Base-by-base conservation (phyloP, 2,113 vertebrate genomes). In the Podarcis raffonei region DNA sequence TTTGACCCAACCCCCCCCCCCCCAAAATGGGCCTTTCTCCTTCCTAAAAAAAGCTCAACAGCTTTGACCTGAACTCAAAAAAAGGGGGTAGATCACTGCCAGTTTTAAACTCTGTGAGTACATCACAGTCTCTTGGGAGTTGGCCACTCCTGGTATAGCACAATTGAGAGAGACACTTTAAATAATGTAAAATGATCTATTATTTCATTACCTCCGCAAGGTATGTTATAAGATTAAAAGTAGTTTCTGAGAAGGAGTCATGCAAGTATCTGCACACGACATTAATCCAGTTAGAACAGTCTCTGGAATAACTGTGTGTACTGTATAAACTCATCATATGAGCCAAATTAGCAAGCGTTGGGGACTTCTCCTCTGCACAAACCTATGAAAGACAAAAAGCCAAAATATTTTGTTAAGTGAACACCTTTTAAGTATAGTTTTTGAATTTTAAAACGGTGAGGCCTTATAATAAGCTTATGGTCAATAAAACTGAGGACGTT, bases 301-400 rank as follows among this genome's bases (percentile, higher is more conserved):
- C 99, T 39, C 99, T 97, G 72, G 98, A 99, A n/a, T 99, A 99
- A 86, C 98, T 99, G 96, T 98, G 98, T 0, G 98, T 98, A 48
- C 99, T 99, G 92, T 99, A 99, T 78, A 99, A 95, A 90, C 98
- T 99, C 99, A 99, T 99, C 99, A 99, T 99, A 92, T 99, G 99
- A 25, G 99, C 99, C 95, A 99, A 96, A 92, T 99, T 99, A 90
- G 98, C 97, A 30, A 99, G 97, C 0, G 98, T 98, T 81, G 98
- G 97, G 0, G 98, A 98, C 87, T 99, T 99, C 91, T 99, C 99
- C 81, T 99, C 99, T 0, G 98, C 97, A 74, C 99, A 99, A 84
- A 99, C 97, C 97, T 98, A 90, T 79, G 91, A 92, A 69, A 83
- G 20, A 95, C 87, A 85, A 82, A 59, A 0, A 20, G 81, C 5